phyloP scores from a whole-genome alignment of 2,888 invertebrate species.

The Apamea crenata region DNA sequence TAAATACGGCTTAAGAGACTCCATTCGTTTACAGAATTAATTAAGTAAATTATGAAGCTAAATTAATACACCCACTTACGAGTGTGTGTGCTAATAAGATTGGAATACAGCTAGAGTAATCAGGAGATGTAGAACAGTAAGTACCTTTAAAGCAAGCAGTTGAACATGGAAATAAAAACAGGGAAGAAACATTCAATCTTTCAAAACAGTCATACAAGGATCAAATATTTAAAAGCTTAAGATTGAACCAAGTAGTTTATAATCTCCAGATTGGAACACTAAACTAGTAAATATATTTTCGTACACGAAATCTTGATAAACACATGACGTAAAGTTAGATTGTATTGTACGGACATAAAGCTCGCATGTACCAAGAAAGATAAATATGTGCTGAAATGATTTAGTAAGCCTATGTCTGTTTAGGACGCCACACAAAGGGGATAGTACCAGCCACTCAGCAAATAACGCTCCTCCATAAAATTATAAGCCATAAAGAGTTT shows the following conservation, averaged over 20 bases:
- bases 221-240: not conserved
- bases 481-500: conserved; percentile 37
- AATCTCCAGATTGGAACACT: not conserved
- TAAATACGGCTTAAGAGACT: conserved; percentile 36
- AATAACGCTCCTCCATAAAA: conserved; percentile 46
- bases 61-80: conserved; percentile 26
- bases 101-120: conserved; percentile 10
- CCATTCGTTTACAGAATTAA: conserved; percentile 35
- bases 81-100: not conserved
- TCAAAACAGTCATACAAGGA: not conserved
- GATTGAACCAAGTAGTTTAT: not conserved
- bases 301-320: conserved; percentile 41
- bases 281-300: conserved; percentile 26
- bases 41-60: conserved; percentile 34
- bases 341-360: conserved; percentile 39
- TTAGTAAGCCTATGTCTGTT: conserved; percentile 65
- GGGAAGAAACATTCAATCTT: not conserved
- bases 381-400: conserved; percentile 67
- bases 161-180: not conserved
- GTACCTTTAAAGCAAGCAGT: not conserved
- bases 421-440: conserved; percentile 60
- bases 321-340: conserved; percentile 36
- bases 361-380: conserved; percentile 55
- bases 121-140: not conserved
- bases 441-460: conserved; percentile 40